These are phyloP conservation scores for Cinara cedri DNA, from an alignment of 2,888 invertebrate species.

Conservation along the genomic window DNA sequence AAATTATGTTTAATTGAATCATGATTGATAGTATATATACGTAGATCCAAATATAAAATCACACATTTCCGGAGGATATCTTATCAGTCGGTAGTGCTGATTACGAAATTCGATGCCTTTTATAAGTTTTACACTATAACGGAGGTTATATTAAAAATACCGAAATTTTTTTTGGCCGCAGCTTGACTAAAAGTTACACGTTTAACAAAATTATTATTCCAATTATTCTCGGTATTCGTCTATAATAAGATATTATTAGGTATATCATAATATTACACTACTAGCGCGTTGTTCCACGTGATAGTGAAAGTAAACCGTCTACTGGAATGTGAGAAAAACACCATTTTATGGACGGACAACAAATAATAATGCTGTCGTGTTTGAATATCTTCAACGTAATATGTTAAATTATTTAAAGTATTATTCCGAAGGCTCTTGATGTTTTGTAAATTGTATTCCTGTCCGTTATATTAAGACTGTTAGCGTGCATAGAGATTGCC, in stretches of 20 bases:
- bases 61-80: not conserved
- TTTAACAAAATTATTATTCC: not conserved
- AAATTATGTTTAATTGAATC: constrained; percentile 8
- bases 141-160: constrained; percentile 15
- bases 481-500: no score
- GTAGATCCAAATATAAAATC: not conserved
- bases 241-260: not conserved
- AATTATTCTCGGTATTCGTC: not conserved
- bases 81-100: not conserved
- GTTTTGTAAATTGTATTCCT: no score
- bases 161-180: not conserved
- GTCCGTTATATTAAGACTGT: no score
- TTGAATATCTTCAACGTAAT: no score
- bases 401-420: no score
- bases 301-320: not conserved
- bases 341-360: not conserved
- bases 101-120: constrained; percentile 43
- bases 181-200: not conserved
- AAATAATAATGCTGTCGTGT: no score
- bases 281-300: not conserved
- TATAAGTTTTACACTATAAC: not conserved
- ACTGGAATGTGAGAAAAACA: not conserved
- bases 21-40: constrained; percentile 16
- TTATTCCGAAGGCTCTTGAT: no score
- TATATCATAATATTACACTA: not conserved